Base-by-base conservation (phyloP, 2,113 vertebrate species). In the Micronycteris hirsuta region DNA sequence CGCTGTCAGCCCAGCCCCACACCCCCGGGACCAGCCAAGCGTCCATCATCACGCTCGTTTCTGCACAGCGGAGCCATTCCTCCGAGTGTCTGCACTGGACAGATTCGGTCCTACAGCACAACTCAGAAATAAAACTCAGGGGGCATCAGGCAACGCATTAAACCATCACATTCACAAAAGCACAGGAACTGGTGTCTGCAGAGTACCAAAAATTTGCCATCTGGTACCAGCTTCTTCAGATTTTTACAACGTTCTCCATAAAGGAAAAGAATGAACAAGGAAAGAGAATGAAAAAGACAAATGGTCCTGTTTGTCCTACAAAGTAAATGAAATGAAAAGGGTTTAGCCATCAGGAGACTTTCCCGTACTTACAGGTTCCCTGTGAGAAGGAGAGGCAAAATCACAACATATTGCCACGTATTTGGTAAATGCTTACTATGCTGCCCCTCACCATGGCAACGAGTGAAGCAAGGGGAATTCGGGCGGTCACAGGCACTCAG, bases 391-490 rank as follows among this genome's bases (percentile, higher is more conserved):
- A 77, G 82, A 96, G 14, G 31, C 38, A 56, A 43, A 78, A 95
- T 73, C 91, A 65, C n/a, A 76, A 58, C 73, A 61, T 5, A 73
- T 6, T n/a, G 43, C 61, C 47, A 38, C 13, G 68, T 56, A 31
- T 81, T 96, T 49, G 61, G 92, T 68, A 92, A 93, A 95, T 38
- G 78, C 70, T 70, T 81, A 63, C 76, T 70, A 86, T 19, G 63
- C 89, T 94, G 54, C 49, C 91, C 73, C 54, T 97, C 85, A 86
- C 97, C 92, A 95, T 86, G 88, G 96, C 82, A 97, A 96, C 88
- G 49, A 52, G 89, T 26, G 82, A 77, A 90, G 31, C 6, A 56
- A 94, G 19, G 22, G 43, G 33, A 61, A 93, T 73, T 56, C 49
- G 16, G 76, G 76, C n/a, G 87, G 87, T 70, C 2, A 3, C 54